Percentiles rank a stretch among this genome's conserved stretches.
These are phyloP conservation scores for Clupea harengus DNA, from an alignment of 2,113 vertebrate species.

Conservation along the genomic window DNA sequence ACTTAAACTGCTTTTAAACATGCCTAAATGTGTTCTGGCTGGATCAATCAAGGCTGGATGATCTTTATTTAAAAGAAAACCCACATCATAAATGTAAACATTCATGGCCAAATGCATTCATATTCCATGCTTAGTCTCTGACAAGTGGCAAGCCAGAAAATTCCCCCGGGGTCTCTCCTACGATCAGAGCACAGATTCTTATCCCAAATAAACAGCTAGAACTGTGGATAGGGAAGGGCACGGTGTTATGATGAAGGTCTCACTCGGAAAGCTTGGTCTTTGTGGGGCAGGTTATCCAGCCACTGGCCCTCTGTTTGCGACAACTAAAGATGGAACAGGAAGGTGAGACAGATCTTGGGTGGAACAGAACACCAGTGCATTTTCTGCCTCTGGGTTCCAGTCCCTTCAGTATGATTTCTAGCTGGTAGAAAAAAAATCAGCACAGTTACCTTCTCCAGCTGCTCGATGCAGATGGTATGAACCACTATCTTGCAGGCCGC, in stretches of 20 bases:
- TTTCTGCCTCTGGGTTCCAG: not conserved
- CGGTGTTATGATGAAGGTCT: slow-evolving; percentile 43
- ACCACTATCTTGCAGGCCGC: slow-evolving; percentile 93
- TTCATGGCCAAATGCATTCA: not conserved
- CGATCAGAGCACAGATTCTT: not conserved
- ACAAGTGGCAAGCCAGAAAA: not conserved
- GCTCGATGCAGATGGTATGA: slow-evolving; percentile 87
- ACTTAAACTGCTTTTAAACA: not conserved
- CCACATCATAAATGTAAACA: not conserved
- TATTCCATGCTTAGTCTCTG: not conserved
- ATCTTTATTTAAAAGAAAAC: not conserved
- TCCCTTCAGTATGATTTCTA: not conserved
- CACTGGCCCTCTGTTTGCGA: slow-evolving; percentile 54
- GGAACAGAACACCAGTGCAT: slow-evolving; percentile 14
- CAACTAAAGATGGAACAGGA: slow-evolving; percentile 59
- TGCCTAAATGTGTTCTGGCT: no score
- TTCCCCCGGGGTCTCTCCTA: not conserved
- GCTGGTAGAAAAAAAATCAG: not conserved
- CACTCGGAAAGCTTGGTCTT: slow-evolving; percentile 68
- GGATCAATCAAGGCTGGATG: not conserved
- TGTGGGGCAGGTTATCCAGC: slow-evolving; percentile 52
- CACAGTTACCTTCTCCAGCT: slow-evolving; percentile 86
- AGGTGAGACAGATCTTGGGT: slow-evolving; percentile 19
- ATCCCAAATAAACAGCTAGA: not conserved
- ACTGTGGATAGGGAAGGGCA: not conserved